Evolutionary conservation across 2,888 invertebrate species (phyloP).

Genomic region (Mechanitis mazaeus): DNA sequence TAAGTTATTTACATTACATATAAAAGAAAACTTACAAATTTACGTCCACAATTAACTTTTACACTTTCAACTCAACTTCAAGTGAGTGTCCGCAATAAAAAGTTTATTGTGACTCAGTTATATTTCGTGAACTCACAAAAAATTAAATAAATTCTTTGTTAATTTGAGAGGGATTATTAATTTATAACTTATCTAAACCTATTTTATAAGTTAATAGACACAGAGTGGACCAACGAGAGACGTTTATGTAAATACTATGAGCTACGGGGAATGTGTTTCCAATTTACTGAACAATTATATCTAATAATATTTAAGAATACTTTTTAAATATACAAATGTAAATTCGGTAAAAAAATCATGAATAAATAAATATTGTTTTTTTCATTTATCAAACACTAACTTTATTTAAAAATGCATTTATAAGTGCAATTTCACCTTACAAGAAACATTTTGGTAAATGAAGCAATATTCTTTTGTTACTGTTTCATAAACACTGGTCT

Average conservation of each 20-base stretch:
- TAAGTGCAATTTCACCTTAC: background rate
- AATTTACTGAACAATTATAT: background rate
- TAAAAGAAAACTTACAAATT: slow-evolving; percentile 39
- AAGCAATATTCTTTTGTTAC: slow-evolving; percentile 4
- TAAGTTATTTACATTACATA: slow-evolving; percentile 68
- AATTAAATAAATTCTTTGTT: slow-evolving; percentile 17
- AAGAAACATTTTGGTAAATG: background rate
- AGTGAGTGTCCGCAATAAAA: slow-evolving; percentile 21
- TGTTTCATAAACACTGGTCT: slow-evolving; percentile 1
- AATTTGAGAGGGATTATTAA: slow-evolving; percentile 14
- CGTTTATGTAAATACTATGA: slow-evolving; percentile 4
- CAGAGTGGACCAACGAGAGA: slow-evolving; percentile 21
- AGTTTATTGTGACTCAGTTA: slow-evolving; percentile 24
- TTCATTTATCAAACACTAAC: too few relatives aligned
- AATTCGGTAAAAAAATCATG: background rate
- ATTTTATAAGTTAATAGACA: slow-evolving; percentile 17
- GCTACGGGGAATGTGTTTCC: slow-evolving; percentile 21
- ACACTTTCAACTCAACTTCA: slow-evolving; percentile 25
- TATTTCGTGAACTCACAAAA: slow-evolving; percentile 25
- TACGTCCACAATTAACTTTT: slow-evolving; percentile 32
- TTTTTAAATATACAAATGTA: background rate
- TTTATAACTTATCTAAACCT: slow-evolving; percentile 10
- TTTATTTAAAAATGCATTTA: background rate
- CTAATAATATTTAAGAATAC: too few relatives aligned
- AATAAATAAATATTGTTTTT: too few relatives aligned